Base-by-base conservation (phyloP, 2,797 vertebrate species). In the Nyctibius grandis region DNA sequence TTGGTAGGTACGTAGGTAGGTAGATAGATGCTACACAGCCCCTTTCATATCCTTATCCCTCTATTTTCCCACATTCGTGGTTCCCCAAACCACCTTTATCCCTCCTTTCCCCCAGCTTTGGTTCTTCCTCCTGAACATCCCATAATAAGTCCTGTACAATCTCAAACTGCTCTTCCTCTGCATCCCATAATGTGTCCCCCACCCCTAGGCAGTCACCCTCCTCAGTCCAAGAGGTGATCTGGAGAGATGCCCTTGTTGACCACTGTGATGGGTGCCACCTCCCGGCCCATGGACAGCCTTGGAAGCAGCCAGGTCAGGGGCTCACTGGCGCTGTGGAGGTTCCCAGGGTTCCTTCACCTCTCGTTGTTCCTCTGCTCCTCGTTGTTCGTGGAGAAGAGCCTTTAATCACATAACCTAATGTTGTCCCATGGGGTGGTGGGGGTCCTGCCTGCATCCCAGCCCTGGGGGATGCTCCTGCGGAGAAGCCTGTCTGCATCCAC, bases 221-320 rank as follows among this genome's bases (percentile, higher is more conserved):
- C 29, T 7, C 34, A 22, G 13, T 16, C 77, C 17, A n/a, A 42
- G 18, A 29, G 25, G 11, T 4, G 9, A 57, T 9, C 21, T n/a
- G 29, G 21, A 78, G 23, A 45, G 29, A 23, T 29, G 17, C 13
- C 26, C 23, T 16, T 4, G 2, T 6, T 54, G 44, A 50, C 25
- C 10, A 16, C 28, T 9, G 5, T 8, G 40, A 23, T 8, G 28
- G 28, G 13, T 77, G 40, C 17, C n/a, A 50, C 29, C 40, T 67
- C 53, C 3, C 11, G 54, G 31, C 29, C 40, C 63, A 23, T 1
- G 5, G 15, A 23, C 15, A 7, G 64, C 12, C 29, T 40, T 20
- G 26, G 26, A 13, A 67, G 64, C 63, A 34, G 15, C 23, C 1
- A 0, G 11, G 22, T 44, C 4, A 9, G 54, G 6, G 28, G 44